Base-by-base conservation (phyloP, 2,113 vertebrate genomes). In the Parotia lawesii region DNA sequence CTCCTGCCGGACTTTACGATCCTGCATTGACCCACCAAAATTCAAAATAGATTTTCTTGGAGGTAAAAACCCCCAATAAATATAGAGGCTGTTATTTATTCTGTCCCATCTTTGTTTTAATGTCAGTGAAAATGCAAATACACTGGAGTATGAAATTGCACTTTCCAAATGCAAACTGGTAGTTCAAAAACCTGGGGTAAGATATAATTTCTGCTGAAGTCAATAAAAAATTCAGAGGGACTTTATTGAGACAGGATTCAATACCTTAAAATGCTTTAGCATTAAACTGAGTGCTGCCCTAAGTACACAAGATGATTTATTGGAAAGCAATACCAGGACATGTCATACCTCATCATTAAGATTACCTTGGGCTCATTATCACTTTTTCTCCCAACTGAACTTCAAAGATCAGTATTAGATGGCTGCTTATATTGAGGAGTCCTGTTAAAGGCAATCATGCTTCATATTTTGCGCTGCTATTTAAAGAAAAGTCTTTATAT, bases 11-110 rank as follows among this genome's bases (percentile, higher is more conserved):
- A 48, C 50, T 94, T 94, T 73, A 75, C 3, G 33, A 91, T 69
- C 89, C 80, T 89, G 80, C 73, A 91, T 53, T 92, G 73, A 96
- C 84, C 87, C 84, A 94, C 66, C 29, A 78, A 90, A 94, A 92
- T 75, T 89, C 73, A 82, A 85, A 91, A 92, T 16, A 81, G 72
- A 86, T 92, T 89, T 65, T 82, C 31, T 64, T 60, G 67, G 67
- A 90, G 75, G 42, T 82, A 50, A 85, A 85, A 85, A 2, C 2
- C 31, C 37, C 9, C n/a, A 69, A n/a, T 22, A 38, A 76, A 86
- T 42, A 62, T 25, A 69, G 57, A 72, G 18, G 53, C 50, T 89
- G 62, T 60, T 80, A 60, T 71, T 92, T 92, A 81, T 92, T 88
- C 82, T 71, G 51, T 53, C 48, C 87, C 47, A 53, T 58, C 65